Conservation (phyloP, 2,888 invertebrate genomes). For the Vannuccia rotundouncinata region DNA sequence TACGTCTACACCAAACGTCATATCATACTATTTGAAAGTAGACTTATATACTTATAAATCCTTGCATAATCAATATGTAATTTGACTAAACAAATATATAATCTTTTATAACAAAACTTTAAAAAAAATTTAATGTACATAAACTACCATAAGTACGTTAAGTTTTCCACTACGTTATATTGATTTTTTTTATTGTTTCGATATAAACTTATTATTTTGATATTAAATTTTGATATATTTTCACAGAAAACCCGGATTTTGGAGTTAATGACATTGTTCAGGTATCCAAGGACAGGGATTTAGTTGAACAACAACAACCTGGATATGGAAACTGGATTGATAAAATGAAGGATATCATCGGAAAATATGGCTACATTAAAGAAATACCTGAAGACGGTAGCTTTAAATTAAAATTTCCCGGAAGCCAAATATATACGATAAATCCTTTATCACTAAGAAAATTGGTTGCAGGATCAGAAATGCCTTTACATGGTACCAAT, state of each 20-base stretch:
- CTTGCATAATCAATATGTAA: too few species aligned
- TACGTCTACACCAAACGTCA: too few species aligned
- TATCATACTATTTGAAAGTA: too few species aligned
- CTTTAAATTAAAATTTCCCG: not conserved
- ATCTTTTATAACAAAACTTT: too few species aligned
- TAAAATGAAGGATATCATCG: not conserved
- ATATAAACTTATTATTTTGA: not conserved
- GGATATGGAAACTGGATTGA: not conserved
- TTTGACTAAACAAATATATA: too few species aligned
- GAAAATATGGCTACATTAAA: not conserved
- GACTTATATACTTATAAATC: too few species aligned
- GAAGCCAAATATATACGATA: not conserved
- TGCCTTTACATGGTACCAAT: too few species aligned
- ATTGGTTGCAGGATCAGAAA: not conserved
- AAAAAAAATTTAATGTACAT: too few species aligned
- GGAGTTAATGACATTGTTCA: not conserved
- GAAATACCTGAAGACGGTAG: not conserved
- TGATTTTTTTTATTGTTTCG: too few species aligned
- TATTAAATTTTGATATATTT: not conserved
- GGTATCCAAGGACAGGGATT: not conserved
- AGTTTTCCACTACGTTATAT: too few species aligned
- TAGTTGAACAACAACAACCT: not conserved
- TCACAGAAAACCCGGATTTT: not conserved
- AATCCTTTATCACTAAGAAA: not conserved
- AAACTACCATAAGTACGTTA: too few species aligned